Evolutionary conservation across 1,140 invertebrate genomes (phyloP).

Genomic region (Helicoverpa armigera): DNA sequence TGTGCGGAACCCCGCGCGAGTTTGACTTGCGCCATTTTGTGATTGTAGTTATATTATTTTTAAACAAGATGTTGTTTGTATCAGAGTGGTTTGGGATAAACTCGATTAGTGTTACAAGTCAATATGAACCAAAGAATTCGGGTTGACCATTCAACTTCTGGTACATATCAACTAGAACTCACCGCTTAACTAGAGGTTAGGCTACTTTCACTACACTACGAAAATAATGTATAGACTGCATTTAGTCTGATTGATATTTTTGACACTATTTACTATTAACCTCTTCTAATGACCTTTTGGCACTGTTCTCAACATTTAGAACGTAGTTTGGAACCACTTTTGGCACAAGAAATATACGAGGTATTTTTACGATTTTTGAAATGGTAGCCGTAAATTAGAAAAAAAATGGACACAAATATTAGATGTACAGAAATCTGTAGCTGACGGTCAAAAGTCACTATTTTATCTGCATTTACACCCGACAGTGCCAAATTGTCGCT

Average conservation of each 20-base stretch:
- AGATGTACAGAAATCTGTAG: neutral
- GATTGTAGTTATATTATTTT: conserved; percentile 14
- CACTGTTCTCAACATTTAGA: conserved; percentile 23
- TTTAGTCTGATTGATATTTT: conserved; percentile 61
- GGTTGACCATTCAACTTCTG: neutral
- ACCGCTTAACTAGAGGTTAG: neutral
- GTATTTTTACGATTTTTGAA: neutral
- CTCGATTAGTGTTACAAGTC: neutral
- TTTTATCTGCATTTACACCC: neutral
- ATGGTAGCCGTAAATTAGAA: neutral
- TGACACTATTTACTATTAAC: conserved; percentile 64
- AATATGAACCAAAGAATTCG: conserved; percentile 18
- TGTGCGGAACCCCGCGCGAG: conserved; percentile 24
- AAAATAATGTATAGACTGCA: conserved; percentile 60
- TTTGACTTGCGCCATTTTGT: conserved; percentile 26
- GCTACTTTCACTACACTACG: conserved; percentile 26
- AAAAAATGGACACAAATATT: too few species aligned
- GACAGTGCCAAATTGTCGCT: conserved; percentile 23
- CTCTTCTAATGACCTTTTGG: conserved; percentile 23
- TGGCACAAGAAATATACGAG: neutral
- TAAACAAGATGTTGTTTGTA: neutral
- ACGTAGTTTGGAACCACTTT: neutral
- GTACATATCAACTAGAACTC: neutral
- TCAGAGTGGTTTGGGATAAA: neutral
- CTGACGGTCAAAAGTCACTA: conserved; percentile 6